These are phyloP conservation scores for Papilio demoleus DNA, from an alignment of 2,888 invertebrate genomes.

Conservation along the genomic window DNA sequence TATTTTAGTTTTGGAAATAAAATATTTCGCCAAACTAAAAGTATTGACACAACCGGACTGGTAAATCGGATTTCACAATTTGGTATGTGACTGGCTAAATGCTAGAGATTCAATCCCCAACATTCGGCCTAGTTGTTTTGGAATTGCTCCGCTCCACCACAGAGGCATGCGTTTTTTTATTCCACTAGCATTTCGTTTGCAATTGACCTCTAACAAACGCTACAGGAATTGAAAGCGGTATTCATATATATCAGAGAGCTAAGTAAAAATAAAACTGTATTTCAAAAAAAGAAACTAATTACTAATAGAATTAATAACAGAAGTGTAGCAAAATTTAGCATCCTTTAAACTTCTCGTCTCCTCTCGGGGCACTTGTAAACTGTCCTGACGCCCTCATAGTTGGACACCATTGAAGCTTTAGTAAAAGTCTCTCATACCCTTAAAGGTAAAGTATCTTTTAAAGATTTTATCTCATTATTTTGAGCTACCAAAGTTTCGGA, in stretches of 20 bases:
- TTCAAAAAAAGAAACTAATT: too few relatives aligned
- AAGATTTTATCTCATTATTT: too few relatives aligned
- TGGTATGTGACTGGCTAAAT: conserved; percentile 22
- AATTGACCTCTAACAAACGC: conserved; percentile 16
- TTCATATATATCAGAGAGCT: background rate
- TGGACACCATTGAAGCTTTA: too few relatives aligned
- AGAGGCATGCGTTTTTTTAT: conserved; percentile 14
- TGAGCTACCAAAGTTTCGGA: too few relatives aligned
- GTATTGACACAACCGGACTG: conserved; percentile 1
- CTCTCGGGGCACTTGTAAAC: too few relatives aligned
- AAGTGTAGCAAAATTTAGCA: background rate
- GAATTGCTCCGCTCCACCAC: conserved; percentile 12
- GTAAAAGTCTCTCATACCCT: too few relatives aligned
- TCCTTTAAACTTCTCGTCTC: background rate
- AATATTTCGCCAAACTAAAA: background rate
- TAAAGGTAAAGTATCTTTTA: too few relatives aligned
- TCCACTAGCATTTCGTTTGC: background rate
- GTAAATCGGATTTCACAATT: conserved; percentile 22
- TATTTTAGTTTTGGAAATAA: background rate
- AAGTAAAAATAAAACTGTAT: background rate
- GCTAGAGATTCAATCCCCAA: conserved; percentile 16
- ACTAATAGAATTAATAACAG: too few relatives aligned
- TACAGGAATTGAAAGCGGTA: background rate
- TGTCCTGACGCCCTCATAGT: too few relatives aligned
- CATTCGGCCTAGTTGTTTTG: conserved; percentile 18